Conservation (phyloP, 2,888 invertebrate species). For the Hirudinaria manillensis region DNA sequence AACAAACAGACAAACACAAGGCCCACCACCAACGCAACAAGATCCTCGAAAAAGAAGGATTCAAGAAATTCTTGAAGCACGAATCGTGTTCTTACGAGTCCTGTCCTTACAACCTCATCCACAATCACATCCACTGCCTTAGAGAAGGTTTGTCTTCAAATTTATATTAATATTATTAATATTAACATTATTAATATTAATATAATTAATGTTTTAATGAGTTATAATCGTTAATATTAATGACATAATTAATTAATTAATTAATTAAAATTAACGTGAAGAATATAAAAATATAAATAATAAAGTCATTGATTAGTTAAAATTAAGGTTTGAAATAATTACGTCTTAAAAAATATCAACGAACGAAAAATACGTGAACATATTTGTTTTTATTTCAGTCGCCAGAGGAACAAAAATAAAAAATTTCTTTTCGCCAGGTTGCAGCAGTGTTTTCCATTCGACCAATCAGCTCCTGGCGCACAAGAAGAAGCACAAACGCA, state of each 20-base stretch:
- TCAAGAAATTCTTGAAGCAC: slow-evolving; percentile 96
- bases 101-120: slow-evolving; percentile 86
- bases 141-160: slow-evolving; percentile 57
- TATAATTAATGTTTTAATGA: not conserved
- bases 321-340: no score
- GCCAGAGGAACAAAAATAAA: no score
- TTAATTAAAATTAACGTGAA: no score
- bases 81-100: slow-evolving; percentile 84
- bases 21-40: slow-evolving; percentile 96
- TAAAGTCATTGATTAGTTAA: no score
- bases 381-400: no score
- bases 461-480: slow-evolving; percentile 94
- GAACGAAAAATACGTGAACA: no score
- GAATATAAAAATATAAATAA: no score
- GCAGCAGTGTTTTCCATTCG: slow-evolving; percentile 90
- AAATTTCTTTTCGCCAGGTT: slow-evolving; percentile 53
- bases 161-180: no score
- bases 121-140: slow-evolving; percentile 97
- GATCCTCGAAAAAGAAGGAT: slow-evolving; percentile 86
- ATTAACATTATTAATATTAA: not conserved
- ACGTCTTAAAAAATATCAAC: no score
- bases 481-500: slow-evolving; percentile 82
- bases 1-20: slow-evolving; percentile 92
- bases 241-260: no score
- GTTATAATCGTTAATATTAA: no score